Evolutionary conservation across 2,888 invertebrate species (phyloP).

Genomic region (Cyrtodaria siliqua): DNA sequence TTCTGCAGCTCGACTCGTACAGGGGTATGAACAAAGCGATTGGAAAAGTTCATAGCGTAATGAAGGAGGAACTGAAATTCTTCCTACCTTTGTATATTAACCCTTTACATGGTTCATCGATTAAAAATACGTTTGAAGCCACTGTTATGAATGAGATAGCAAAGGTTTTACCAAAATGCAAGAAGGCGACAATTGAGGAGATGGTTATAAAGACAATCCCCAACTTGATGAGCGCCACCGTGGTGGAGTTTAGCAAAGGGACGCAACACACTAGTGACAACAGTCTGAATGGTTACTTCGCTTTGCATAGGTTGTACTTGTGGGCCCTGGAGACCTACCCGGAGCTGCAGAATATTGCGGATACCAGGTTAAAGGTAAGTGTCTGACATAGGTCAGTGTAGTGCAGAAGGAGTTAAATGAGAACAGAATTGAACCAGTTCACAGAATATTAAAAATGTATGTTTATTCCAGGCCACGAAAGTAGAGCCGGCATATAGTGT

Average conservation of each 20-base stretch:
- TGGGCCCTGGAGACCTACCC: constrained; percentile 81
- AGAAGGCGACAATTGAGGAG: constrained; percentile 72
- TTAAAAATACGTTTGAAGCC: constrained; percentile 73
- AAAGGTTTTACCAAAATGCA: constrained; percentile 73
- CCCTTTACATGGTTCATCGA: constrained; percentile 72
- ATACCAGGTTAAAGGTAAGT: constrained; percentile 69
- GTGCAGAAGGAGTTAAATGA: too few relatives aligned
- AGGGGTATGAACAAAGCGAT: constrained; percentile 75
- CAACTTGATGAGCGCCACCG: constrained; percentile 80
- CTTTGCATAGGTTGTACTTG: constrained; percentile 76
- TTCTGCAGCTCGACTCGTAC: constrained; percentile 73
- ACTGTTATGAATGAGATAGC: constrained; percentile 69
- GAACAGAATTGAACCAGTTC: too few relatives aligned
- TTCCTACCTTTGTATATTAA: constrained; percentile 79
- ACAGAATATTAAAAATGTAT: too few relatives aligned
- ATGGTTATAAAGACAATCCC: constrained; percentile 78
- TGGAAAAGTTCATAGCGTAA: constrained; percentile 76
- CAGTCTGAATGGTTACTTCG: constrained; percentile 79
- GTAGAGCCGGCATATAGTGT: too few relatives aligned
- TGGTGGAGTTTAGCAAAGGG: constrained; percentile 81
- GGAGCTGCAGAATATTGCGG: constrained; percentile 67
- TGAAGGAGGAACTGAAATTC: constrained; percentile 78
- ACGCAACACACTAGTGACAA: constrained; percentile 82
- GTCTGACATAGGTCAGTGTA: too few relatives aligned
- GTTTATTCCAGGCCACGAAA: too few relatives aligned